phyloP scores from a whole-genome alignment of 2,888 invertebrate species.

The Lasioglossum zephyrum region DNA sequence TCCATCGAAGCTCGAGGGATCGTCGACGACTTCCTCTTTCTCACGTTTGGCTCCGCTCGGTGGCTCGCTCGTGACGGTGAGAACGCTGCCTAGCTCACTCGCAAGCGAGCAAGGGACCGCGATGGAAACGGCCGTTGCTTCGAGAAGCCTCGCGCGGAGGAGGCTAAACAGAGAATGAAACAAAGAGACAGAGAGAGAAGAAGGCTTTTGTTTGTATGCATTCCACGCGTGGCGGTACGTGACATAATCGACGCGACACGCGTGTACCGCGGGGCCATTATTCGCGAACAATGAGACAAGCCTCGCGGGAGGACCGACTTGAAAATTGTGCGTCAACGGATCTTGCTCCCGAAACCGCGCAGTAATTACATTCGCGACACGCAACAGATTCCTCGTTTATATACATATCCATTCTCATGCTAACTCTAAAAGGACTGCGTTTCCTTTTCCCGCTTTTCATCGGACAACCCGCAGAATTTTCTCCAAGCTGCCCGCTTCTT shows the following conservation, averaged over 20 bases:
- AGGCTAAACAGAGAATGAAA: not conserved
- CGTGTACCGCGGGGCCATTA: conserved; percentile 69
- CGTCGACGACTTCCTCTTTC: conserved; percentile 59
- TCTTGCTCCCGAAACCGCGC: conserved; percentile 43
- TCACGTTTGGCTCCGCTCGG: conserved; percentile 45
- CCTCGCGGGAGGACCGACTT: conserved; percentile 52
- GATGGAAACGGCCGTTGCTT: conserved; percentile 39
- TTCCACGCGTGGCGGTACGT: conserved; percentile 72
- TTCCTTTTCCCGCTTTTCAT: not conserved
- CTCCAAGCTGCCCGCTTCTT: not conserved
- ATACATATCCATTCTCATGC: not conserved
- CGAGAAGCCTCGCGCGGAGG: conserved; percentile 17
- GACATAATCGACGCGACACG: conserved; percentile 76
- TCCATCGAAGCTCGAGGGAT: conserved; percentile 38
- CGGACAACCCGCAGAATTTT: not conserved
- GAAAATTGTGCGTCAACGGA: conserved; percentile 57
- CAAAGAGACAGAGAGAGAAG: not conserved
- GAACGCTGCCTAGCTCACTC: conserved; percentile 2
- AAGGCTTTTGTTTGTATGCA: conserved; percentile 71
- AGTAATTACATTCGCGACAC: conserved; percentile 46
- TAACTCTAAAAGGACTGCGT: not conserved
- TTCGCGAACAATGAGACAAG: conserved; percentile 67
- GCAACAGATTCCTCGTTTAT: not conserved
- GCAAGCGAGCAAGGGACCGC: conserved; percentile 11
- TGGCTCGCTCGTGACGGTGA: conserved; percentile 30